Conservation (phyloP, 2,888 invertebrate species). For the Ecdyonurus torrentis region DNA sequence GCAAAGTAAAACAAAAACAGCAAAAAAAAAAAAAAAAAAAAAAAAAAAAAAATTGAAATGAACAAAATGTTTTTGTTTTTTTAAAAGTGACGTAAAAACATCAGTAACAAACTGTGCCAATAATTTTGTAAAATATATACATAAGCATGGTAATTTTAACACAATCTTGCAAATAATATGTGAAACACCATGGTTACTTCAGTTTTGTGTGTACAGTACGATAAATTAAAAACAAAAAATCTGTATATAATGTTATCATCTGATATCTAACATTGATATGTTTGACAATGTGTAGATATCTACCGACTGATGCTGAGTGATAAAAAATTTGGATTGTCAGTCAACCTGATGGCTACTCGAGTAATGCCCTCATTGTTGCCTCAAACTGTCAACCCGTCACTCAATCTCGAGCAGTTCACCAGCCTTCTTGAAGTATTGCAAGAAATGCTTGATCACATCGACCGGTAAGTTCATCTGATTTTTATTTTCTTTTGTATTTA, state of each 20-base stretch:
- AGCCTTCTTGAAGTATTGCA: conserved; percentile 66
- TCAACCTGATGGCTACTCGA: conserved; percentile 81
- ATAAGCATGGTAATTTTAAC: too few species aligned
- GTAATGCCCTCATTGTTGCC: conserved; percentile 87
- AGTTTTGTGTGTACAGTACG: too few species aligned
- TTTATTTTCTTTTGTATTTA: too few species aligned
- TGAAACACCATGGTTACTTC: too few species aligned
- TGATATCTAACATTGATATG: neutral
- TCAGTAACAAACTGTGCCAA: too few species aligned
- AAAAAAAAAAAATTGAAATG: too few species aligned
- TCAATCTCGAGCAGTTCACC: conserved; percentile 68
- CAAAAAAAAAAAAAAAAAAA: too few species aligned
- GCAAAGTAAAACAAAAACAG: too few species aligned
- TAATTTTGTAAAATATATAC: too few species aligned
- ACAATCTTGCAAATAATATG: too few species aligned
- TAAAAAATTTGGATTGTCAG: conserved; percentile 75
- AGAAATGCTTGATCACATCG: conserved; percentile 83
- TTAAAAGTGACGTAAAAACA: too few species aligned
- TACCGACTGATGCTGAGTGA: conserved; percentile 82
- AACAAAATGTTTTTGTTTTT: too few species aligned
- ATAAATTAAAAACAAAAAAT: neutral
- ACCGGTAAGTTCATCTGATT: conserved; percentile 39
- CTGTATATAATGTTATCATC: conserved; percentile 1
- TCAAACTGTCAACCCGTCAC: conserved; percentile 74
- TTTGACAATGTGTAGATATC: conserved; percentile 64